Conservation (phyloP, 2,113 vertebrate species). For the Lanius ludovicianus region DNA sequence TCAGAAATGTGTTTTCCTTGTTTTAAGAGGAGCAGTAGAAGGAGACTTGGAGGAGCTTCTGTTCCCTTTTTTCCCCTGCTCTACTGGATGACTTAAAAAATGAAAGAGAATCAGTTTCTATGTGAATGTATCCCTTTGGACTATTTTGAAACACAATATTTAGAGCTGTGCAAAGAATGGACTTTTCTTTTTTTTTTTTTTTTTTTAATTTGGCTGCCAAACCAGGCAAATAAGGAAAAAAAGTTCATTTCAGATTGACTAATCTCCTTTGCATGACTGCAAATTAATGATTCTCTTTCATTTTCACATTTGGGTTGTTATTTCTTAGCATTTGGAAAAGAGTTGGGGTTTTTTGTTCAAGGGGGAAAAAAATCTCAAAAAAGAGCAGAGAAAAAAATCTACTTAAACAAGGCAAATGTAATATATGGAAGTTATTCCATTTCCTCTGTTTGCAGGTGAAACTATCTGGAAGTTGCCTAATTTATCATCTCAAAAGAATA, state of each 20-base stretch:
- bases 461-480: not conserved
- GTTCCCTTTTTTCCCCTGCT: not conserved
- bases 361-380: not conserved
- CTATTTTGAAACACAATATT: constrained; percentile 34
- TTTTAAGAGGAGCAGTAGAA: constrained; percentile 44
- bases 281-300: not conserved
- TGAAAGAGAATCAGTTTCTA: constrained; percentile 29
- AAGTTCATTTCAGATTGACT: not conserved
- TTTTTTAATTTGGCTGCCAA: not conserved
- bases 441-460: not conserved
- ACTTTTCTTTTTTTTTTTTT: not conserved
- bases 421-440: not conserved
- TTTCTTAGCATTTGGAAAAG: not conserved
- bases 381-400: not conserved
- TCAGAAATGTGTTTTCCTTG: constrained; percentile 59
- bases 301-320: not conserved
- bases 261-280: not conserved
- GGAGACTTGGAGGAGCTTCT: constrained; percentile 64
- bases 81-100: constrained; percentile 16
- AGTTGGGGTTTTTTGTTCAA: not conserved
- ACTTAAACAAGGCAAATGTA: not conserved
- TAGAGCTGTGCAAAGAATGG: not conserved
- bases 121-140: constrained; percentile 5
- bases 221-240: not conserved
- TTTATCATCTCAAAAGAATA: not conserved